These are phyloP conservation scores for Salmo trutta DNA, from an alignment of 2,797 vertebrate genomes.

Conservation along the genomic window DNA sequence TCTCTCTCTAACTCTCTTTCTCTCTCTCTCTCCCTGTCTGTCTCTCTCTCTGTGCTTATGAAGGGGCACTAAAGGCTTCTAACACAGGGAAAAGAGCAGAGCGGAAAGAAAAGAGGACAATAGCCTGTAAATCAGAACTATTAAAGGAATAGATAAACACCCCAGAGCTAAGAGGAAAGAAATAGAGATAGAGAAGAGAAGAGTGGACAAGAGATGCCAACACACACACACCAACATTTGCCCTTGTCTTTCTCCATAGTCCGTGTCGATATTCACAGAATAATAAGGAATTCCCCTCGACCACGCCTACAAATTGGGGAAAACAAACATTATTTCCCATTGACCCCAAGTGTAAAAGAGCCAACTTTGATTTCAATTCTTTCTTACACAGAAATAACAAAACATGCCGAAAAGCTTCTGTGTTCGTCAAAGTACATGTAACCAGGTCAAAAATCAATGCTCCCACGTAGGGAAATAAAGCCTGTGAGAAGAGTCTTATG, in stretches of 20 bases:
- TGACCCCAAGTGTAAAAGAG: too few relatives aligned
- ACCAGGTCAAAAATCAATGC: too few relatives aligned
- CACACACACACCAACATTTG: neutral
- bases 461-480: too few relatives aligned
- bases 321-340: too few relatives aligned
- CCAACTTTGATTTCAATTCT: too few relatives aligned
- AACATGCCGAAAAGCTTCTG: too few relatives aligned
- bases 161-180: neutral
- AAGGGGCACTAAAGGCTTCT: conserved; percentile 43
- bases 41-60: conserved; percentile 16
- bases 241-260: neutral
- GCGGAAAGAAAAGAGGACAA: conserved; percentile 52
- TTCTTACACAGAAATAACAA: too few relatives aligned
- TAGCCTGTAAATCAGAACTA: conserved; percentile 16
- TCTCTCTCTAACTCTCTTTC: neutral
- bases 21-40: neutral
- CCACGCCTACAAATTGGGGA: too few relatives aligned
- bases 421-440: too few relatives aligned
- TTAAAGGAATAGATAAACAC: conserved; percentile 52
- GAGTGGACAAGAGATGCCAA: neutral
- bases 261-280: too few relatives aligned
- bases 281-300: too few relatives aligned
- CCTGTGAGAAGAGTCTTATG: too few relatives aligned
- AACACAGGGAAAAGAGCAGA: conserved; percentile 49
- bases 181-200: neutral